Conservation (phyloP, 2,113 vertebrate species). For the Catagonus wagneri region DNA sequence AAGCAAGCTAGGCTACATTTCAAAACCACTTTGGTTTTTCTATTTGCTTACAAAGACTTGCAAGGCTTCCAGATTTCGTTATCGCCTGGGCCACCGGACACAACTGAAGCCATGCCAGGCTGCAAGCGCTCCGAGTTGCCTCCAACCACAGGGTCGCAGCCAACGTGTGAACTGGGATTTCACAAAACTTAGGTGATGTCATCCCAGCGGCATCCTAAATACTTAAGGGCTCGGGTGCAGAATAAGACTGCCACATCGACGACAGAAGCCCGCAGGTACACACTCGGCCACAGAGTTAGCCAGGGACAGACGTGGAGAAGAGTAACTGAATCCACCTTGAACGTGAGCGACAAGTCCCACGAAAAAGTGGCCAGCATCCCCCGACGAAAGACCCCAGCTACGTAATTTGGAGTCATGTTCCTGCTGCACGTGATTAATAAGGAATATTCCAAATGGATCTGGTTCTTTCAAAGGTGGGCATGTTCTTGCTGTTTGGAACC, state of each 20-base stretch:
- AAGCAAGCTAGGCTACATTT: neutral
- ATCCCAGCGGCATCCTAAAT: slow-evolving; percentile 60
- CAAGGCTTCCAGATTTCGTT: slow-evolving; percentile 32
- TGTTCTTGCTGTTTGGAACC: neutral
- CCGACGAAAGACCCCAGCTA: neutral
- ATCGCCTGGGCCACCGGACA: slow-evolving; percentile 70
- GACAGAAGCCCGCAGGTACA: neutral
- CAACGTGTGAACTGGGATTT: neutral
- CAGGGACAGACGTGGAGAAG: neutral
- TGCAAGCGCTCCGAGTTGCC: slow-evolving; percentile 29
- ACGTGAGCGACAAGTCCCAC: neutral
- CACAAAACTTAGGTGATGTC: slow-evolving; percentile 57
- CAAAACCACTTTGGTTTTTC: slow-evolving; percentile 44
- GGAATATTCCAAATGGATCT: neutral
- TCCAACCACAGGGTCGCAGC: slow-evolving; percentile 59
- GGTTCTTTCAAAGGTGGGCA: neutral
- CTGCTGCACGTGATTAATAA: neutral
- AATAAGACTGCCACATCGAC: neutral
- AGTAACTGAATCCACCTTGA: neutral
- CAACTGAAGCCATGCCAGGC: neutral
- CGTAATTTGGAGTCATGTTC: neutral
- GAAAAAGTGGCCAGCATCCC: neutral
- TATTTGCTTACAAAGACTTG: slow-evolving; percentile 45
- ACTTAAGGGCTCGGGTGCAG: neutral
- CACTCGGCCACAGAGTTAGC: neutral